phyloP scores from a whole-genome alignment of 1,140 invertebrate genomes.

The Stegodyphus mimosarum region DNA sequence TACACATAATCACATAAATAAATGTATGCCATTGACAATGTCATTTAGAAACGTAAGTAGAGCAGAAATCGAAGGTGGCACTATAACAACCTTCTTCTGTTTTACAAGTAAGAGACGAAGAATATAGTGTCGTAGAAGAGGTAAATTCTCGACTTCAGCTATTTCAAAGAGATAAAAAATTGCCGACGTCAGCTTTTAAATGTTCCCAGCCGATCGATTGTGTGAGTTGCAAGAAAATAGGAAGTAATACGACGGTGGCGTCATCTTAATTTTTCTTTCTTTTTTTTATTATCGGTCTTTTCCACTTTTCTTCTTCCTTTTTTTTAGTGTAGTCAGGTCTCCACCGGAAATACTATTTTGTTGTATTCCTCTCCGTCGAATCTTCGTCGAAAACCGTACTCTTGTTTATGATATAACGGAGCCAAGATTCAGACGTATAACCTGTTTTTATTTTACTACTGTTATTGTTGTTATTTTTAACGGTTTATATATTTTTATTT shows the following conservation, averaged over 20 bases:
- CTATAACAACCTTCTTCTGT: background rate
- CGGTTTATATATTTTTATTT: background rate
- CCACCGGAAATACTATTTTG: slow-evolving; percentile 37
- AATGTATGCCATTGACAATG: background rate
- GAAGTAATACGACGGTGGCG: slow-evolving; percentile 44
- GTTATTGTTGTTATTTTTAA: background rate
- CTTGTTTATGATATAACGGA: slow-evolving; percentile 43
- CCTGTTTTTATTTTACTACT: background rate
- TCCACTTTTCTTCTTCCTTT: background rate
- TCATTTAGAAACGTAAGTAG: background rate
- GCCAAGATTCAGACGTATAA: slow-evolving; percentile 26
- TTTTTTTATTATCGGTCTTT: background rate
- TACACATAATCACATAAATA: background rate
- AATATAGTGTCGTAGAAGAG: background rate
- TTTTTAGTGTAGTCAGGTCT: background rate
- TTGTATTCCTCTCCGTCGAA: slow-evolving; percentile 12
- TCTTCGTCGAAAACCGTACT: slow-evolving; percentile 25
- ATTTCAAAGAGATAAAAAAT: slow-evolving; percentile 31
- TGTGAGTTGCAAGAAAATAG: slow-evolving; percentile 49
- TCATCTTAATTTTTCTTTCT: slow-evolving; percentile 51
- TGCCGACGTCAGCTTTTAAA: slow-evolving; percentile 41
- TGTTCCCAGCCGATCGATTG: slow-evolving; percentile 39
- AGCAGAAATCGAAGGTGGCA: background rate
- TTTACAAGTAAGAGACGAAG: background rate
- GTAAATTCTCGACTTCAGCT: background rate